Evolutionary conservation across 2,888 invertebrate species (phyloP).

Genomic region (Druceiella hillmani): DNA sequence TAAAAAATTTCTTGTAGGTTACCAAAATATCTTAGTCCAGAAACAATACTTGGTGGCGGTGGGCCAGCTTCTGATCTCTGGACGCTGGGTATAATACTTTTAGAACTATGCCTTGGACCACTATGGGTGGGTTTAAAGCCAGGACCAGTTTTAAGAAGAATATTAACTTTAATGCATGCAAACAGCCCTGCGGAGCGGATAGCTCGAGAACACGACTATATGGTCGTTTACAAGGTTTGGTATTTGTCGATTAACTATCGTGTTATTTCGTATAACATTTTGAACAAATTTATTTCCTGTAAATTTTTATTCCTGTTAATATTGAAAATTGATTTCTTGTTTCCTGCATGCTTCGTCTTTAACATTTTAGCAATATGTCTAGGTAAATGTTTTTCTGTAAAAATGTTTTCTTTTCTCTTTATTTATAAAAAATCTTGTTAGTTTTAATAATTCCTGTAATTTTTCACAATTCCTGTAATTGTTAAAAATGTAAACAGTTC

Average conservation of each 20-base stretch:
- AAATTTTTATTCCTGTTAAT: too few relatives aligned
- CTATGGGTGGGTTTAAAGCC: slow-evolving; percentile 73
- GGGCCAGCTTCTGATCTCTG: slow-evolving; percentile 86
- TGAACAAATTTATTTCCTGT: too few relatives aligned
- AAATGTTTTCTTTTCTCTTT: too few relatives aligned
- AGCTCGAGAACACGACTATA: slow-evolving; percentile 71
- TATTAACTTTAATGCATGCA: slow-evolving; percentile 64
- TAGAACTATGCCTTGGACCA: slow-evolving; percentile 69
- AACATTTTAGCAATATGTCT: too few relatives aligned
- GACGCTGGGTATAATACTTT: slow-evolving; percentile 87
- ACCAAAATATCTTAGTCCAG: slow-evolving; percentile 76
- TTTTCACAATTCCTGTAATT: too few relatives aligned
- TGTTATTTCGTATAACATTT: too few relatives aligned
- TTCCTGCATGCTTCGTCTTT: slow-evolving; percentile 18
- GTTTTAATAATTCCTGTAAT: too few relatives aligned
- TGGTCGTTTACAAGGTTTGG: slow-evolving; percentile 57
- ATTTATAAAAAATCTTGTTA: too few relatives aligned
- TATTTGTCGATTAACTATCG: not conserved
- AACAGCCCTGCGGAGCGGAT: slow-evolving; percentile 57
- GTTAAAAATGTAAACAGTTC: too few relatives aligned
- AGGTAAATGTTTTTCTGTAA: too few relatives aligned
- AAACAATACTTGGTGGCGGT: slow-evolving; percentile 65
- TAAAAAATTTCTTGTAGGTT: slow-evolving; percentile 42
- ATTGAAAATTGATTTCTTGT: too few relatives aligned
- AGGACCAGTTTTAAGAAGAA: slow-evolving; percentile 66